Conservation (phyloP, 2,888 invertebrate genomes). For the Ecdyonurus torrentis region DNA sequence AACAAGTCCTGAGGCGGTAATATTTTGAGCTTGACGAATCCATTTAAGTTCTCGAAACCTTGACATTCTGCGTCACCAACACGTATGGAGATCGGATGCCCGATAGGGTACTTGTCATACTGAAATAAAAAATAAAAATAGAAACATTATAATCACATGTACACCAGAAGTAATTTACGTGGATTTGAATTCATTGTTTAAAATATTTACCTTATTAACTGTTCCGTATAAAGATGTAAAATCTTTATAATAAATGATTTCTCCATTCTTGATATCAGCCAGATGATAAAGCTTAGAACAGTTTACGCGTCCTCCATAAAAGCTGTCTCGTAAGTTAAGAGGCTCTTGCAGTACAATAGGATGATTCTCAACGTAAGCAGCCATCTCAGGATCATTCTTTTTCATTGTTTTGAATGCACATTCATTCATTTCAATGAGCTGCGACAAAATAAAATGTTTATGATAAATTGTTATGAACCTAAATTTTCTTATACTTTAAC, state of each 20-base stretch:
- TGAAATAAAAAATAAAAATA: not conserved
- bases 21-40: not conserved
- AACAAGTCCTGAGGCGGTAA: not conserved
- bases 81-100: not conserved
- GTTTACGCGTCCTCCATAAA: conserved; percentile 2
- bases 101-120: not conserved
- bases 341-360: not conserved
- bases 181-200: not conserved
- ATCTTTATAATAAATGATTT: not conserved
- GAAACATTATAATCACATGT: not conserved
- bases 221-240: not conserved
- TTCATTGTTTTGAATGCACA: not conserved
- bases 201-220: not conserved
- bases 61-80: not conserved
- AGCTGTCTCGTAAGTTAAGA: not conserved
- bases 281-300: not conserved
- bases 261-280: not conserved
- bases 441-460: not conserved
- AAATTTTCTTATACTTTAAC: not conserved
- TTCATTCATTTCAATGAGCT: not conserved
- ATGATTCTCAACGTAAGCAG: not conserved
- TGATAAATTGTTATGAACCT: too few relatives aligned
- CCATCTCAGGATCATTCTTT: not conserved
- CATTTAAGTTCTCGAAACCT: not conserved
- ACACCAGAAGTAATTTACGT: not conserved